These are phyloP conservation scores for Argya squamiceps DNA, from an alignment of 2,797 vertebrate genomes.

Conservation along the genomic window DNA sequence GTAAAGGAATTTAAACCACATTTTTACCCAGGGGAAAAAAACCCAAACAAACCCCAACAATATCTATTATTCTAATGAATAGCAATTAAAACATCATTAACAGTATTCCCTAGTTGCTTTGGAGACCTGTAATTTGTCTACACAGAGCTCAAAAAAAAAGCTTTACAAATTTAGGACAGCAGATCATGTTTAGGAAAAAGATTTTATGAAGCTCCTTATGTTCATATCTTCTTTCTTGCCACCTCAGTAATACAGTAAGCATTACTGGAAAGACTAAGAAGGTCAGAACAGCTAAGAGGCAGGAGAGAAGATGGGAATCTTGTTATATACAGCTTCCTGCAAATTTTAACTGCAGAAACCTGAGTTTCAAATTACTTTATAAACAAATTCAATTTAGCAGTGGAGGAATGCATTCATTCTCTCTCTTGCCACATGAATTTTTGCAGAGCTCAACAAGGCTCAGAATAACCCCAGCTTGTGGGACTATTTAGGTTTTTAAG, in stretches of 20 bases:
- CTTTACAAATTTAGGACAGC: background rate
- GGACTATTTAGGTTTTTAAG: background rate
- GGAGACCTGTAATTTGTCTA: background rate
- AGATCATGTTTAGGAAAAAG: background rate
- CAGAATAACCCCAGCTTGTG: background rate
- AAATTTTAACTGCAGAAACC: background rate
- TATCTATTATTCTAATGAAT: background rate
- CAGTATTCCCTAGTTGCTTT: background rate
- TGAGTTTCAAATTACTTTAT: background rate
- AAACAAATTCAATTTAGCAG: background rate
- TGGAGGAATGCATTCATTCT: background rate
- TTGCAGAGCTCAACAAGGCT: background rate
- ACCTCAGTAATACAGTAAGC: background rate
- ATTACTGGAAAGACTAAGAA: background rate
- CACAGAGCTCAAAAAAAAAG: background rate
- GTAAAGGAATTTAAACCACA: background rate
- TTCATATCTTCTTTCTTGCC: background rate
- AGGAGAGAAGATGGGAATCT: background rate
- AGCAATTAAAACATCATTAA: background rate
- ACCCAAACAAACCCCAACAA: background rate
- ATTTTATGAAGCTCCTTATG: background rate
- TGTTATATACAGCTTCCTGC: background rate
- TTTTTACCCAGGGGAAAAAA: background rate
- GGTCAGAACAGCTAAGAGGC: background rate
- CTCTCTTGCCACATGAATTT: background rate